Evolutionary conservation across 2,888 invertebrate species (phyloP), one percentile per base, ranked within the genome.

Genomic region (Tetheella fluctuosa): DNA sequence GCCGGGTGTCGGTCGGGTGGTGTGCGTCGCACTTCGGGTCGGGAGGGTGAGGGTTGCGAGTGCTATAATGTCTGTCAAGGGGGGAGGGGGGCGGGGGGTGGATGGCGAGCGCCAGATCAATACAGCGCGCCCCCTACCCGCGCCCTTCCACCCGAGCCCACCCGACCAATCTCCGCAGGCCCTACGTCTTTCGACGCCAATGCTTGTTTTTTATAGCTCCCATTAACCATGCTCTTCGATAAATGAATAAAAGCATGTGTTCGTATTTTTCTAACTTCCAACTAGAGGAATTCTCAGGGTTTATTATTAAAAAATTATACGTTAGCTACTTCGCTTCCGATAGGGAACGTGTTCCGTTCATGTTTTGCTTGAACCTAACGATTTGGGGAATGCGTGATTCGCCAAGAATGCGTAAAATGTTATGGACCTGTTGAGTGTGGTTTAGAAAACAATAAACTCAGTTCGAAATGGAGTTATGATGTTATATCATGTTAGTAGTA

Each of bases 131-230:
- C 85, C 83, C 85, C 84, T 78, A 74, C 83, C 77, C 84, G 83
- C 86, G 76, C 82, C 81, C 48, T 48, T 48, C 48, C 48, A 61
- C 65, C 76, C 79, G 68, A 77, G 72, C 78, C 68, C 73, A 76
- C 83, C 84, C 89, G 82, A 79, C 87, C 91, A 89, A 90, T 89
- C 91, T 89, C 90, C 89, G 85, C 90, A 84, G 86, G 90, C 88
- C 90, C 89, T 88, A 83, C 89, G 88, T 91, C 92, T 92, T 91
- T 91, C 91, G 86, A 91, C 92, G 90, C 90, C 88, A 82, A 83
- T 85, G 88, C 89, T 91, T 88, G 86, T 89, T 91, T 91, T 92
- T 91, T 90, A 91, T 86, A 88, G 89, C 84, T 73, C 81, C 87
- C 88, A 89, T 91, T 90, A 91, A 89, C 84, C 85, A 83, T 86